Base-by-base conservation (phyloP, 2,797 vertebrate genomes). In the Acanthurus leucopareius region DNA sequence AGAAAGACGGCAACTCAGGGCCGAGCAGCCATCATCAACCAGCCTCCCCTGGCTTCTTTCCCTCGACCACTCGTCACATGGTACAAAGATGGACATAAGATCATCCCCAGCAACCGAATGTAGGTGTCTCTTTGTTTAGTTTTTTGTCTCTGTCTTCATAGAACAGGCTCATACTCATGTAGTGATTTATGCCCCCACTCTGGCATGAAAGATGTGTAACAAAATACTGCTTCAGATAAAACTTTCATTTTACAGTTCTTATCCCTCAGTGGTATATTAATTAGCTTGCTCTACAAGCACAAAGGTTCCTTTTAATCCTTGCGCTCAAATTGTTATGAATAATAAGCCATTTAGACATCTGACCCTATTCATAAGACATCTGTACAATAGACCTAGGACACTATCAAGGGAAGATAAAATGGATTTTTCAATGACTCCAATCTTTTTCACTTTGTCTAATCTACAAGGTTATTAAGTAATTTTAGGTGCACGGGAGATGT, bases 1-100 rank as follows among this genome's bases (percentile, higher is more conserved):
- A 95, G 90, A 32, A 95, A 94, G 91, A 95, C 90, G 0, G 96
- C 95, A 61, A 90, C 94, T 35, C 92, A 96, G 90, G 97, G 97
- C 28, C 89, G 94, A 57, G 97, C 97, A 0, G 96, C 96, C 0
- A 71, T 98, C 82, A 93, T 99, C 54, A 95, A 93, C 91, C 83
- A 93, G 17, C 94, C 95, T 4, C 85, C 91, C 4, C 93, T 99
- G 49, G 69, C 89, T 69, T 97, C 97, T 80, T 96, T 93, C 19
- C 98, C 98, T 0, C 93, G 87, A 53, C 97, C 97, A 0, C 92
- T 97, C 48, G 97, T 97, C 91, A 99, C 97, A 0, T 99, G 98
- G 98, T 99, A 96, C 84, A 95, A 97, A 90, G 97, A 98, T 0
- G 98, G 98, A 54, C 97, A 97, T 91, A 99, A 99, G 95, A 97